Evolutionary conservation across 2,888 invertebrate genomes (phyloP), one percentile per base, ranked within the genome.

Genomic region (Incurvaria masculella): DNA sequence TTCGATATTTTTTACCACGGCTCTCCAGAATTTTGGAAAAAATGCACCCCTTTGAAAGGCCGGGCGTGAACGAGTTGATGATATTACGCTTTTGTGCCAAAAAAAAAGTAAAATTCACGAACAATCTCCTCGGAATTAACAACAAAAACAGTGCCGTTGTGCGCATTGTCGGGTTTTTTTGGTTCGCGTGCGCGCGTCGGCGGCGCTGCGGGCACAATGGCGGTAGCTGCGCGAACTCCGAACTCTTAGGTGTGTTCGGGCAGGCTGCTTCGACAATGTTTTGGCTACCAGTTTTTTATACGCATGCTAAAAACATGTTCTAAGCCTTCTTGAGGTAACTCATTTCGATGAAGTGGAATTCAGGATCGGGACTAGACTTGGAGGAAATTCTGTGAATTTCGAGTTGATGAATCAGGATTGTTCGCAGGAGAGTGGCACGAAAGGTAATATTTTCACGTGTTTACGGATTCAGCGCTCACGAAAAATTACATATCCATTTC

Each of bases 61-160:
- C 78, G 76, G 78, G 78, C 78, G 78, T 78, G 78, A 78, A 78
- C 78, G 78, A 78, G 78, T 78, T 78, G 78, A 78, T 78, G 76
- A 78, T 78, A 78, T 78, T 78, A 78, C 71, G 67, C 72, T 76
- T 78, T 45, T 72, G 74, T 72, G 59, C 61, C 59, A 60, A 69
- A 66, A 68, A 72, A 70, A 68, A 72, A 70, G 66, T 61, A 65
- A 69, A 76, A 76, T 73, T 74, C 68, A 69, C 76, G 76, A 76
- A 75, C 78, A 78, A 76, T 78, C 75, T 69, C 65, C 64, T 41
- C 19, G 66, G 69, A 74, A 73, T 76, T 78, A 72, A 69, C 72
- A 74, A 76, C 72, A 75, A 75, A 69, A 73, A 75, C 71, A 72
- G 72, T 66, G 67, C 61, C 65, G 67, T 72, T 69, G 71, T 69